phyloP scores from a whole-genome alignment of 2,888 invertebrate species.

The Zaprionus bogoriensis region DNA sequence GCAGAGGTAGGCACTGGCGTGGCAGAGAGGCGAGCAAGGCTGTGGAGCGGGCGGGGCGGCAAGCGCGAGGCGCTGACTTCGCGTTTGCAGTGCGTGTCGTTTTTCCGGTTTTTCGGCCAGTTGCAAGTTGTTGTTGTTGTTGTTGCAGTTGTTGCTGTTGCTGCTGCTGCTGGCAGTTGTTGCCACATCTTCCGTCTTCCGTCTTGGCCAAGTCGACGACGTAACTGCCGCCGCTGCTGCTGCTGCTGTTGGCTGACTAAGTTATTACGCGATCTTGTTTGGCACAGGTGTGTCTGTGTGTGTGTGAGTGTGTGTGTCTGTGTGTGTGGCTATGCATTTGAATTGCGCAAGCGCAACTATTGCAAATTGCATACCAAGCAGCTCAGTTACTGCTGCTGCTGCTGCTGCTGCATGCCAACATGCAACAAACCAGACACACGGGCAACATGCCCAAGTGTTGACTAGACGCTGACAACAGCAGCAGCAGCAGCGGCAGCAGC shows the following conservation, averaged over 20 bases:
- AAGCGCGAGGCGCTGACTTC: not conserved
- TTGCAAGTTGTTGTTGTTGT: slow-evolving; percentile 3
- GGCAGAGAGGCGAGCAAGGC: not conserved
- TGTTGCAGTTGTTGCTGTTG: not conserved
- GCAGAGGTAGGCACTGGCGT: not conserved
- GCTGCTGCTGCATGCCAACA: slow-evolving; percentile 60
- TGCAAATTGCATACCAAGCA: slow-evolving; percentile 73
- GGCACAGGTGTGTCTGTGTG: slow-evolving; percentile 28
- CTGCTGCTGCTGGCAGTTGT: slow-evolving; percentile 32
- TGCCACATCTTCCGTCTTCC: slow-evolving; percentile 61
- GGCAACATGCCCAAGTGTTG: slow-evolving; percentile 66
- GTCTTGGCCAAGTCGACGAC: slow-evolving; percentile 53
- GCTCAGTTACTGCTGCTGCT: slow-evolving; percentile 38
- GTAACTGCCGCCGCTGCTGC: slow-evolving; percentile 42
- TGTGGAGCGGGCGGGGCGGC: not conserved
- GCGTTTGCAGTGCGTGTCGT: slow-evolving; percentile 60
- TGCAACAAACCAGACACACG: slow-evolving; percentile 76
- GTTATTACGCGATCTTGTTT: slow-evolving; percentile 68
- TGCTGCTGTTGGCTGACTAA: slow-evolving; percentile 64
- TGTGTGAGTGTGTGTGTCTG: slow-evolving; percentile 26
- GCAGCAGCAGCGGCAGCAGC: slow-evolving; percentile 16
- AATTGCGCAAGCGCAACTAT: slow-evolving; percentile 77
- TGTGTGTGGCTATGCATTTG: slow-evolving; percentile 57
- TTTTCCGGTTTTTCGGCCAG: slow-evolving; percentile 72
- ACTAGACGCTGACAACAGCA: slow-evolving; percentile 65